Evolutionary conservation across 1,140 invertebrate genomes (phyloP).

Genomic region (Drosophila pachea): DNA sequence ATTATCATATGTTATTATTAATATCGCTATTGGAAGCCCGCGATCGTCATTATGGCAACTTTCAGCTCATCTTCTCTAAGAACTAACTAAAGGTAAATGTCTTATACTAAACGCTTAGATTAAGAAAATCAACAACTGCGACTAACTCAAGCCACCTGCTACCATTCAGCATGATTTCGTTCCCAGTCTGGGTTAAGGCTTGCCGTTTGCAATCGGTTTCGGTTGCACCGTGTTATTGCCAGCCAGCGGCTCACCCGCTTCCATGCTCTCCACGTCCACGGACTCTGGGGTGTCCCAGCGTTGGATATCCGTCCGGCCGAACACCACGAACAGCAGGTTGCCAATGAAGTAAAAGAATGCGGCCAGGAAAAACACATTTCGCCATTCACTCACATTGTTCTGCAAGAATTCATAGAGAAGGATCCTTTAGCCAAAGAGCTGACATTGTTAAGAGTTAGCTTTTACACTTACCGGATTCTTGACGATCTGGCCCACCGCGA

Average conservation of each 20-base stretch:
- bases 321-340: conserved; percentile 85
- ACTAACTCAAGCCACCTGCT: conserved; percentile 10
- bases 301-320: conserved; percentile 83
- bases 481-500: conserved; percentile 83
- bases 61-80: conserved; percentile 50
- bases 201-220: conserved; percentile 7
- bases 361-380: conserved; percentile 86
- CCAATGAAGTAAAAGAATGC: conserved; percentile 85
- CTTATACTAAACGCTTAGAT: conserved; percentile 47
- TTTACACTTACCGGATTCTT: conserved; percentile 81
- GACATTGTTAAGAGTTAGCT: neutral
- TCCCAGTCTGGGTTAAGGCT: conserved; percentile 14
- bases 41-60: conserved; percentile 66
- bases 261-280: conserved; percentile 44
- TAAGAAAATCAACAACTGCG: conserved; percentile 53
- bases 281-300: conserved; percentile 82
- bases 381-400: conserved; percentile 81
- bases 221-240: conserved; percentile 26
- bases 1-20: conserved; percentile 56
- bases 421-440: conserved; percentile 1
- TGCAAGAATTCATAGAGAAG: conserved; percentile 3
- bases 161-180: conserved; percentile 16
- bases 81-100: conserved; percentile 45
- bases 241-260: conserved; percentile 52
- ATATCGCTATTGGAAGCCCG: conserved; percentile 76